Evolutionary conservation across 2,797 vertebrate genomes (phyloP).

Genomic region (Enteromius radiatus): DNA sequence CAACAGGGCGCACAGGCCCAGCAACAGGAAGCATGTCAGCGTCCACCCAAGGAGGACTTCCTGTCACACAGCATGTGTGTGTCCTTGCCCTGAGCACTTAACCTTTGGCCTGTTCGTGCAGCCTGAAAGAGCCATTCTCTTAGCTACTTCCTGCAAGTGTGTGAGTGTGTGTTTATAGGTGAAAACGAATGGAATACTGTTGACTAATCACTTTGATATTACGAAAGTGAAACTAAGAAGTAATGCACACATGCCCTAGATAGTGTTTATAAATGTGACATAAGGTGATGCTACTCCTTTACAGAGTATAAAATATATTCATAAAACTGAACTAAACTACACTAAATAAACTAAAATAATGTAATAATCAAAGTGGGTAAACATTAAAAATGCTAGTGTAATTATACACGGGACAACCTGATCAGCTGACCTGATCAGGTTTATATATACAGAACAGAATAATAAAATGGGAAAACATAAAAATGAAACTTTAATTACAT

Average conservation of each 20-base stretch:
- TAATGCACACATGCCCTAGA: not conserved
- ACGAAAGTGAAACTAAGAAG: not conserved
- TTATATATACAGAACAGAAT: too few relatives aligned
- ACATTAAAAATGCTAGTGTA: too few relatives aligned
- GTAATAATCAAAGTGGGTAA: too few relatives aligned
- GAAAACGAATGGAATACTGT: not conserved
- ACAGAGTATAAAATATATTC: too few relatives aligned
- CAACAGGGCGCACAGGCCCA: constrained; percentile 11
- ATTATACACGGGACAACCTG: too few relatives aligned
- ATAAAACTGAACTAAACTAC: too few relatives aligned
- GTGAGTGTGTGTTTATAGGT: constrained; percentile 10
- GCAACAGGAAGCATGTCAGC: constrained; percentile 54
- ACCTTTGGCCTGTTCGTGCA: constrained; percentile 21
- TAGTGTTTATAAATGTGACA: not conserved
- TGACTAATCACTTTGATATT: not conserved
- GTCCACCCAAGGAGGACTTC: constrained; percentile 48
- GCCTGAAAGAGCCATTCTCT: constrained; percentile 25
- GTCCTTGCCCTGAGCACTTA: constrained; percentile 31
- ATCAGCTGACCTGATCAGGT: too few relatives aligned
- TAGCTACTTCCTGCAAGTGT: constrained; percentile 42
- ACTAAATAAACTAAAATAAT: too few relatives aligned
- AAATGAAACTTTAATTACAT: too few relatives aligned
- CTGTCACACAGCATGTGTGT: constrained; percentile 41
- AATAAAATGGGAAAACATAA: too few relatives aligned
- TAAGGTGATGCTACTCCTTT: too few relatives aligned